phyloP scores from a whole-genome alignment of 2,888 invertebrate species.

The Erebia ligea region DNA sequence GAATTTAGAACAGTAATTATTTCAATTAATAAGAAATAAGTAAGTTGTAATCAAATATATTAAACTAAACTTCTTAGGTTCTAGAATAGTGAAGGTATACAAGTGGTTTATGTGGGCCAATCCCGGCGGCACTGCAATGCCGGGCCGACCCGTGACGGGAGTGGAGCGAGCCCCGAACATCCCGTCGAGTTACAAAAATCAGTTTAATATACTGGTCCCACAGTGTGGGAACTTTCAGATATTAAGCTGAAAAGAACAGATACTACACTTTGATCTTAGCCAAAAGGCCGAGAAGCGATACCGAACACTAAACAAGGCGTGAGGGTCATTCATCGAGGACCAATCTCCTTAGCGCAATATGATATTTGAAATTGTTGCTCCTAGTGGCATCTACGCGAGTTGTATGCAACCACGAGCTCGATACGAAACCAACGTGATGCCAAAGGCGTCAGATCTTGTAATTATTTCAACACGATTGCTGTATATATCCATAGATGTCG shows the following conservation, averaged over 20 bases:
- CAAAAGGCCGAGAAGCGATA: conserved; percentile 51
- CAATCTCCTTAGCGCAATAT: conserved; percentile 26
- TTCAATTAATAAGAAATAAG: no score
- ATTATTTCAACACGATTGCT: neutral
- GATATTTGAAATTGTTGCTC: neutral
- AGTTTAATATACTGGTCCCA: conserved; percentile 31
- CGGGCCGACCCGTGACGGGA: conserved; percentile 29
- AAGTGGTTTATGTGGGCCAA: conserved; percentile 14
- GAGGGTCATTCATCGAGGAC: conserved; percentile 4
- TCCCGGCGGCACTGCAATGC: conserved; percentile 28
- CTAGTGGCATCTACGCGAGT: neutral
- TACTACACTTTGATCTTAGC: conserved; percentile 45
- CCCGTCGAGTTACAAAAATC: conserved; percentile 23
- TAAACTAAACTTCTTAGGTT: no score
- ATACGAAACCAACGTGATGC: no score
- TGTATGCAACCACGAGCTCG: neutral
- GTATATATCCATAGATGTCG: neutral
- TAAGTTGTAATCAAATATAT: no score
- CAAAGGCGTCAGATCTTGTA: neutral
- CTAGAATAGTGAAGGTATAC: no score
- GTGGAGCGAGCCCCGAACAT: conserved; percentile 18
- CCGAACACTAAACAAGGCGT: neutral
- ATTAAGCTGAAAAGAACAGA: conserved; percentile 47
- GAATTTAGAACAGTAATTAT: no score
- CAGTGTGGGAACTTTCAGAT: conserved; percentile 30